Evolutionary conservation across 1,140 invertebrate genomes (phyloP).

Genomic region (Rhopalosiphum maidis): DNA sequence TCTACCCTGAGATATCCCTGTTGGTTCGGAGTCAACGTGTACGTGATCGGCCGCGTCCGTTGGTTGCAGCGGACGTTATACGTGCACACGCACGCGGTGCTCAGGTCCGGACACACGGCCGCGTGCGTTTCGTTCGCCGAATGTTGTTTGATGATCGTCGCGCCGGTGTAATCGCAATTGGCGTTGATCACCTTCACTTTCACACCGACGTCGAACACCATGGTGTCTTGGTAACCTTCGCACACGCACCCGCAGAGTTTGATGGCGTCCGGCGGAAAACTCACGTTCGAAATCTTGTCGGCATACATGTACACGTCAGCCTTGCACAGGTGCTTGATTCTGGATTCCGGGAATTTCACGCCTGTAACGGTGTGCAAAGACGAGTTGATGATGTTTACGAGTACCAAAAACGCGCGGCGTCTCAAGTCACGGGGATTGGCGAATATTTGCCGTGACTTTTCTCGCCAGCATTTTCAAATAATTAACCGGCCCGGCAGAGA

Average conservation of each 20-base stretch:
- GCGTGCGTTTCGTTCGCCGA: neutral
- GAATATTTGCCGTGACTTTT: too few species aligned
- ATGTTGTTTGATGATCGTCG: neutral
- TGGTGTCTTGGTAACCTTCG: neutral
- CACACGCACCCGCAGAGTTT: neutral
- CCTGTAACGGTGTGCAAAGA: neutral
- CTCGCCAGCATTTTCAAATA: too few species aligned
- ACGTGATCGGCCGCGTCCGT: neutral
- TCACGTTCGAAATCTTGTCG: neutral
- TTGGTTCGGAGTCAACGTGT: neutral
- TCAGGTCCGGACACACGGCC: neutral
- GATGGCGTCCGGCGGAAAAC: neutral
- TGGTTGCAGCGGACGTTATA: neutral
- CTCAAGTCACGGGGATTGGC: too few species aligned
- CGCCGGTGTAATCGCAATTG: neutral
- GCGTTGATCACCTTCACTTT: neutral
- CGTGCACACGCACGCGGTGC: neutral
- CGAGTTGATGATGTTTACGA: neutral
- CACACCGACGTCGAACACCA: neutral
- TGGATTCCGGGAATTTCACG: neutral
- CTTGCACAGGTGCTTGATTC: neutral
- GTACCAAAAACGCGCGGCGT: too few species aligned
- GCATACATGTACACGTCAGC: neutral
- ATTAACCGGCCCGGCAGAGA: too few species aligned
- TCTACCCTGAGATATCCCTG: neutral